Conservation (phyloP, 2,888 invertebrate genomes). For the Notodonta ziczac region DNA sequence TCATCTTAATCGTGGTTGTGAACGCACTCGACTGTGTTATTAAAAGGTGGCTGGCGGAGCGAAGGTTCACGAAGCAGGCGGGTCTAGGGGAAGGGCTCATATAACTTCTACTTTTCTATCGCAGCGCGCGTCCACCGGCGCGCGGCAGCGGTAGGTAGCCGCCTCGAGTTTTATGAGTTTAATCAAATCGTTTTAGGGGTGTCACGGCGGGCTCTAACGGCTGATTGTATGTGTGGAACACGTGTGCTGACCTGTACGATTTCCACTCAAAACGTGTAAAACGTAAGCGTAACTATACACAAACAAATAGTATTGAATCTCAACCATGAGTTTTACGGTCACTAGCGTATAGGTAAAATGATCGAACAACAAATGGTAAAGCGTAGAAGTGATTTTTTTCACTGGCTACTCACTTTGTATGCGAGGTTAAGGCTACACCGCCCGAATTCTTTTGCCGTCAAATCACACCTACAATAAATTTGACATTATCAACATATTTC, state of each 20-base stretch:
- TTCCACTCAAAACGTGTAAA: conserved; percentile 41
- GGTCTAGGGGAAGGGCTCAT: conserved; percentile 60
- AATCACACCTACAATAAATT: no score
- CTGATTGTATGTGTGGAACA: conserved; percentile 71
- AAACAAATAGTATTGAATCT: conserved; percentile 38
- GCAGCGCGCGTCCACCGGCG: conserved; percentile 34
- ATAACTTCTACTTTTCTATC: conserved; percentile 66
- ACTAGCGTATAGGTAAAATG: no score
- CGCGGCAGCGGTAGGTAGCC: conserved; percentile 45
- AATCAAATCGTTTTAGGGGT: conserved; percentile 79
- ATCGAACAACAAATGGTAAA: no score
- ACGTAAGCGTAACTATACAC: conserved; percentile 42
- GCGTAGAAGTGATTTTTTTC: no score
- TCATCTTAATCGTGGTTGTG: conserved; percentile 69
- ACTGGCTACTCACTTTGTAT: no score
- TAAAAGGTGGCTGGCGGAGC: conserved; percentile 66
- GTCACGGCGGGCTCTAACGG: conserved; percentile 69
- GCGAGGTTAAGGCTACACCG: no score
- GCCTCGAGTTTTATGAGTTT: conserved; percentile 77
- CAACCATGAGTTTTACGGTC: no score
- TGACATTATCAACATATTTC: no score
- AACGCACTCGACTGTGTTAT: conserved; percentile 79
- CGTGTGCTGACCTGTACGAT: conserved; percentile 66
- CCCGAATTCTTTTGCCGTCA: no score
- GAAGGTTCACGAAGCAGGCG: conserved; percentile 53